Conservation (phyloP, 2,888 invertebrate genomes). For the Drosophila meridiana region DNA sequence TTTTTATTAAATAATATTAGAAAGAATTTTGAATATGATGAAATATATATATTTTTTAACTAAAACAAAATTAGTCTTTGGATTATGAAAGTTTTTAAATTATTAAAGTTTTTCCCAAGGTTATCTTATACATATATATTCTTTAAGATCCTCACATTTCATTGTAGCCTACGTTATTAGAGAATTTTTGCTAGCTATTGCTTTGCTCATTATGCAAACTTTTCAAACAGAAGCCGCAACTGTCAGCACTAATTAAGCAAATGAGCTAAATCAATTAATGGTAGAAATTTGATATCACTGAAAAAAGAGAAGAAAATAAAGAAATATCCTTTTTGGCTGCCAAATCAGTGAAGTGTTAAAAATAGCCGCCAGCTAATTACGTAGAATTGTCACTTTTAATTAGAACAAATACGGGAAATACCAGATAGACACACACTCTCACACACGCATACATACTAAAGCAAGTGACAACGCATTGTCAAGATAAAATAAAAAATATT, state of each 20-base stretch:
- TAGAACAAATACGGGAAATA: conserved; percentile 68
- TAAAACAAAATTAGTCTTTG: no score
- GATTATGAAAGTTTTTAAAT: no score
- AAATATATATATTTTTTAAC: no score
- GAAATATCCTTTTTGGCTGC: conserved; percentile 15
- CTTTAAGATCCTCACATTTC: neutral
- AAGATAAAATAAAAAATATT: conserved; percentile 65
- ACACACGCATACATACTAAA: conserved; percentile 7
- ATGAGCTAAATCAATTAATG: conserved; percentile 52
- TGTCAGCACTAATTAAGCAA: conserved; percentile 57
- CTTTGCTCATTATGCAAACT: neutral
- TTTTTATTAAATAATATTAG: neutral
- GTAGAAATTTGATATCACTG: conserved; percentile 64
- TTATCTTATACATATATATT: no score
- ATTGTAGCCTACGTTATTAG: neutral
- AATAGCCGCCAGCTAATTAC: conserved; percentile 75
- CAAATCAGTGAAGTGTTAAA: conserved; percentile 67
- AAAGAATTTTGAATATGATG: neutral
- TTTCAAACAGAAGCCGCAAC: conserved; percentile 65
- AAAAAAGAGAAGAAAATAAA: conserved; percentile 12
- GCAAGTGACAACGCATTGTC: conserved; percentile 62
- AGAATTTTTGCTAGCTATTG: neutral
- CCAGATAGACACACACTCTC: conserved; percentile 16
- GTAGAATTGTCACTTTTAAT: conserved; percentile 82
- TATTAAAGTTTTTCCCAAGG: no score